Base-by-base conservation (phyloP, 2,113 vertebrate genomes). In the Rhagologus leucostigma region DNA sequence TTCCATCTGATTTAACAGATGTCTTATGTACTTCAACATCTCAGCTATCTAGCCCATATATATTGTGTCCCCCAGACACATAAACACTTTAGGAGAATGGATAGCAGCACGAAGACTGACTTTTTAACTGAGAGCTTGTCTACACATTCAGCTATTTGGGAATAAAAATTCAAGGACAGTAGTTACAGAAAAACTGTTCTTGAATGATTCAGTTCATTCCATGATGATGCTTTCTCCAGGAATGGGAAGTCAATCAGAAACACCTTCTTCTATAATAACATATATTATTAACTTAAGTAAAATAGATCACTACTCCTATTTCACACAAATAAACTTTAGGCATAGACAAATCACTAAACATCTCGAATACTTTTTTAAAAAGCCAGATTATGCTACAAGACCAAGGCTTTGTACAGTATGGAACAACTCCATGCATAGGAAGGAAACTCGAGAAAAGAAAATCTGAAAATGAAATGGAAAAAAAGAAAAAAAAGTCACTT, bases 81-180 rank as follows among this genome's bases (percentile, higher is more conserved):
- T 91, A 85, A 96, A 96, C 52, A 82, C 63, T 93, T 95, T 18
- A 56, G 37, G 17, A 90, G 74, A 95, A 93, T 37, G 62, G 67
- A 76, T 69, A 94, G 89, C 55, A 88, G 23, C 59, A 88, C 7
- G 9, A 88, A 77, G 53, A 65, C 41, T 11, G 17, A 73, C 49
- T 76, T 90, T 87, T 96, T 80, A 90, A 85, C 85, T 53, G 75
- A 83, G 70, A 90, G n/a, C 57, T 93, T 88, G 46, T 83, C 92
- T 93, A 83, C 50, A 69, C 57, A 47, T 87, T 79, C 59, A 70
- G 67, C 32, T 80, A 55, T 53, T 86, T 56, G 39, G 47, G 46
- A 93, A 91, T 64, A 94, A 92, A 93, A 95, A 92, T 59, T 90
- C 88, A 93, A 96, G 88, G 85, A 88, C 71, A 84, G 67, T 35